Conservation (phyloP, 2,113 vertebrate species). For the Oriolus oriolus region DNA sequence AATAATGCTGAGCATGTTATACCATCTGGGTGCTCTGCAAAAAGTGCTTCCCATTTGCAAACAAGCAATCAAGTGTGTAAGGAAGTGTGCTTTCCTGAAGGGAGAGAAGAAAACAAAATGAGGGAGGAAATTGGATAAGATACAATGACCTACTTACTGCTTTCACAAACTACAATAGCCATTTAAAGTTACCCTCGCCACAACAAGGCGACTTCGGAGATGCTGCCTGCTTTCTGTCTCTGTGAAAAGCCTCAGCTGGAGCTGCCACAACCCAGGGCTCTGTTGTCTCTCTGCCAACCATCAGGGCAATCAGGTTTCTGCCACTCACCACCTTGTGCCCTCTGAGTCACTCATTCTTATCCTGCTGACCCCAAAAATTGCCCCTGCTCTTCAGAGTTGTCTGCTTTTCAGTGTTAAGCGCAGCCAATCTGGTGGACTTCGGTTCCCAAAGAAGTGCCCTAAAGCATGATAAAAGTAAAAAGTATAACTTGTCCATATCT, state of each 20-base stretch:
- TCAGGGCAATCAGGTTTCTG: neutral
- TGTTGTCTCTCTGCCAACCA: neutral
- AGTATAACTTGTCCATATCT: fast-evolving
- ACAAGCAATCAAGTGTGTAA: neutral
- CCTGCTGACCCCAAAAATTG: neutral
- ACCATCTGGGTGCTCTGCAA: neutral
- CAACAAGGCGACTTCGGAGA: neutral
- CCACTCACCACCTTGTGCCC: neutral
- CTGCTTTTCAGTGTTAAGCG: neutral
- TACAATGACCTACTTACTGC: neutral
- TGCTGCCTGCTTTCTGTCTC: neutral
- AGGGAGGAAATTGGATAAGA: neutral
- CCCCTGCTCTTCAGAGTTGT: neutral
- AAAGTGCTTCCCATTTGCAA: neutral
- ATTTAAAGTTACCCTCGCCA: neutral
- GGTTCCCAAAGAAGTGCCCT: neutral
- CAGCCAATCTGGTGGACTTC: neutral
- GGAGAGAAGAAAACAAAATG: neutral
- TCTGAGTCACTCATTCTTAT: neutral
- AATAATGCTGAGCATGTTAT: neutral
- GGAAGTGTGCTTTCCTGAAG: neutral
- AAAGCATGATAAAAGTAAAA: neutral
- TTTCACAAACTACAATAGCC: neutral
- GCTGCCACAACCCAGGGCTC: neutral
- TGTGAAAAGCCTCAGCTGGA: neutral